Base-by-base conservation (phyloP, 2,797 vertebrate species). In the Megalops cyprinoides region DNA sequence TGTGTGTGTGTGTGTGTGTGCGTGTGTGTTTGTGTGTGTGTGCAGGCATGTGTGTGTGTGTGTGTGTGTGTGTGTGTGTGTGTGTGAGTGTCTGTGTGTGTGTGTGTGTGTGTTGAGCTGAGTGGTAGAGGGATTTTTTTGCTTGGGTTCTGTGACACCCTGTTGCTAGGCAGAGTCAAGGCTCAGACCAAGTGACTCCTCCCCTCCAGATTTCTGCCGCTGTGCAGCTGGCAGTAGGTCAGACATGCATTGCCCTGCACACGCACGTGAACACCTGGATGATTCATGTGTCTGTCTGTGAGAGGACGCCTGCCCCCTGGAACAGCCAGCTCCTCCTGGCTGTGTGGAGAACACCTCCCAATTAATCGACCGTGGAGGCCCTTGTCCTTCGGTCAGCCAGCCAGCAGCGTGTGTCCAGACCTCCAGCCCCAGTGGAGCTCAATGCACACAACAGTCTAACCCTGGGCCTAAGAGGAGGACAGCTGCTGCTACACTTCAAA, bases 131-230 rank as follows among this genome's bases (percentile, higher is more conserved):
- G 37, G 65, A 18, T 39, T 69, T 42, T 69, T 69, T 69, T 69
- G 65, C 65, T 37, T 69, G 20, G 65, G 39, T 69, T 69, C 65
- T 20, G 65, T 69, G 65, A 69, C 65, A 69, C 65, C 65, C 65
- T 69, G 65, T 69, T 69, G 65, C 65, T 37, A 37, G 65, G 65
- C 65, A 69, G 65, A 69, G 65, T 69, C 42, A 42, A 69, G 34
- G 65, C 65, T 69, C 65, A 69, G 65, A 69, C 65, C 65, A 42
- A n/a, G 65, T 69, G 65, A 42, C 65, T 69, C 65, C 65, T 69
- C 65, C 65, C 37, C 34, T 42, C 37, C 65, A 69, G 65, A 69
- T 69, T 69, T 69, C 34, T 69, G 37, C 65, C 18, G 28, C 34
- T 67, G 15, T 20, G 18, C 62, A 69, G 65, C 65, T 69, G 65